Evolutionary conservation across 53 echinoderm and acorn worm genomes (phyloP).

Genomic region (Paelopatides confundens): DNA sequence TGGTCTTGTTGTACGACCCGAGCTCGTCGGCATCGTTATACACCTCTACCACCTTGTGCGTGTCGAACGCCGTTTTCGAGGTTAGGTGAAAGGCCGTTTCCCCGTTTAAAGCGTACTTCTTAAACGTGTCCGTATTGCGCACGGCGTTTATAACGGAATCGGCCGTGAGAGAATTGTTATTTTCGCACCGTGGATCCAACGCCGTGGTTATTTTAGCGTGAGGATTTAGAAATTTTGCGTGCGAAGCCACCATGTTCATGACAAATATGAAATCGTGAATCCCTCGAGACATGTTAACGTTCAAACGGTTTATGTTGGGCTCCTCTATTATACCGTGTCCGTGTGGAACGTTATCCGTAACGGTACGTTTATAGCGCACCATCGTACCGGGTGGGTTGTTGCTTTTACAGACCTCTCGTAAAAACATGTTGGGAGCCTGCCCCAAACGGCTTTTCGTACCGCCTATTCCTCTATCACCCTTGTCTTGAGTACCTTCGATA

Average conservation of each 20-base stretch:
- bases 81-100: neutral
- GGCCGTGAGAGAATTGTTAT: conserved; percentile 35
- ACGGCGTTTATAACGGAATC: conserved; percentile 8
- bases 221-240: neutral
- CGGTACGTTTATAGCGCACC: conserved; percentile 3
- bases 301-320: neutral
- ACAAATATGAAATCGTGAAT: neutral
- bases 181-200: neutral
- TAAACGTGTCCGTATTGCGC: neutral
- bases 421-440: neutral
- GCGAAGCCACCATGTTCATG: neutral
- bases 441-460: no score
- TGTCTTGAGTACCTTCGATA: neutral
- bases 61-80: neutral
- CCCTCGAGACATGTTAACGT: neutral
- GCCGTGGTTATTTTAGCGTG: neutral
- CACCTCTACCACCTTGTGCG: neutral
- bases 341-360: neutral
- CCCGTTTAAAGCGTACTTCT: neutral
- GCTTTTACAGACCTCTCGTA: neutral
- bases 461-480: neutral
- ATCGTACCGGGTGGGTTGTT: neutral
- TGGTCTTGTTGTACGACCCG: neutral
- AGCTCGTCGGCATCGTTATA: neutral
- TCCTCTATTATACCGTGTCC: neutral